Percentiles rank a stretch among this genome's conserved stretches.
These are phyloP conservation scores for Porites evermanni DNA, from an alignment of 92 coral and sea anemone species.

Conservation along the genomic window DNA sequence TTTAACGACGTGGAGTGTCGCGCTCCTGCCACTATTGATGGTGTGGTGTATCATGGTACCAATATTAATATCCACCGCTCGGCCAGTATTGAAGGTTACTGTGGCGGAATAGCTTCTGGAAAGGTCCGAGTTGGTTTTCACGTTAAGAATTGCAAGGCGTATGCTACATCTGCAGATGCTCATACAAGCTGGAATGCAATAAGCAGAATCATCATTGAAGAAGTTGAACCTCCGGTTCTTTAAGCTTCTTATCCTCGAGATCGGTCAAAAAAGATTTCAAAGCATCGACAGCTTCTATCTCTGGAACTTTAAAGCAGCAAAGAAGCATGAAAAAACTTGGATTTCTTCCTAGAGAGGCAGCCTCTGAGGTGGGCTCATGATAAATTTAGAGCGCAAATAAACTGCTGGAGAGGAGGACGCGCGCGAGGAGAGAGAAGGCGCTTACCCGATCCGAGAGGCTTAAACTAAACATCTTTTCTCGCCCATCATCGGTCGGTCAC, in stretches of 20 bases:
- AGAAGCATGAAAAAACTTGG: no score
- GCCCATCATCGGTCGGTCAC: no score
- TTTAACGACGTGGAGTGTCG: slow-evolving; percentile 13
- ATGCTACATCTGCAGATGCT: neutral
- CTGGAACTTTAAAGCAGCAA: no score
- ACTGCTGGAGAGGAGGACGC: no score
- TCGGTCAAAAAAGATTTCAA: neutral
- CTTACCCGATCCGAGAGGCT: no score
- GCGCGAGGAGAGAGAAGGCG: no score
- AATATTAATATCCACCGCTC: neutral
- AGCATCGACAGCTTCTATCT: no score
- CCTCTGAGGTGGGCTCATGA: no score
- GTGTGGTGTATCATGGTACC: neutral
- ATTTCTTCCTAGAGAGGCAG: no score
- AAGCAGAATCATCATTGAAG: slow-evolving; percentile 4
- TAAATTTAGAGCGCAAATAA: no score
- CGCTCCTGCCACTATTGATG: neutral
- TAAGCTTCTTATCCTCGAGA: neutral
- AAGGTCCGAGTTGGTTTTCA: slow-evolving; percentile 4
- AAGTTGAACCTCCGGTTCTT: slow-evolving; percentile 3
- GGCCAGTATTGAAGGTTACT: slow-evolving; percentile 4
- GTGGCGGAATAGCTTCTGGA: neutral
- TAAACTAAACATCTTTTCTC: no score
- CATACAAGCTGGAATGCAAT: slow-evolving; percentile 7
- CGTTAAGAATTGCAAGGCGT: neutral